Conservation (phyloP, 64 coral and sea anemone genomes). For the Montipora foliosa region DNA sequence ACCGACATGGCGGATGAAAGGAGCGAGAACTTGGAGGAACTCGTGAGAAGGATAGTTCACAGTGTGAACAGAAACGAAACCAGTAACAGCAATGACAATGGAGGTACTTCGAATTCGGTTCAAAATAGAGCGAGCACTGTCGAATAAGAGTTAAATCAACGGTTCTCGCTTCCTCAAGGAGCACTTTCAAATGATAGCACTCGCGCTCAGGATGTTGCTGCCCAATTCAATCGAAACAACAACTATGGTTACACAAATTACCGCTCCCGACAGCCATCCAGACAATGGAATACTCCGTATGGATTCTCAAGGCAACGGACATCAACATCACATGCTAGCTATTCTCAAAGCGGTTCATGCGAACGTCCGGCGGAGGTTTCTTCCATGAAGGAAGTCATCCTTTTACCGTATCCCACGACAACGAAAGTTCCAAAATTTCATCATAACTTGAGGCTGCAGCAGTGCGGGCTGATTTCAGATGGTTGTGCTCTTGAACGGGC, state of each 20-base stretch:
- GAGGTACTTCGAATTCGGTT: too few relatives aligned
- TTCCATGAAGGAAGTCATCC: neutral
- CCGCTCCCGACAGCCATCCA: neutral
- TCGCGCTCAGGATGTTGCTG: constrained; percentile 1
- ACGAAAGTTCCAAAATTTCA: neutral
- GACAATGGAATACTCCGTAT: neutral
- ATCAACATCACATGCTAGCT: neutral
- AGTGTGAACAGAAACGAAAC: too few relatives aligned
- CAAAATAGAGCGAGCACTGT: too few relatives aligned
- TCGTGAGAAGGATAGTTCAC: too few relatives aligned
- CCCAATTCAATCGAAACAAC: neutral
- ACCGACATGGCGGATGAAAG: too few relatives aligned
- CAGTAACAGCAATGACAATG: too few relatives aligned
- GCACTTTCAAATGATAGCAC: neutral
- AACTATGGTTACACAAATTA: neutral
- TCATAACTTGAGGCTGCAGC: neutral
- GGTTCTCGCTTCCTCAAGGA: too few relatives aligned
- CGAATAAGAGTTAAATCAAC: too few relatives aligned
- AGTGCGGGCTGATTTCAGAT: neutral
- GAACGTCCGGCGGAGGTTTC: neutral
- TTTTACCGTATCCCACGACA: neutral
- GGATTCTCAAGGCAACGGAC: neutral
- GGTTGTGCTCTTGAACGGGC: neutral
- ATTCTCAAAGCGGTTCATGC: neutral
- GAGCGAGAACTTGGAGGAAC: too few relatives aligned